Conservation (phyloP, 2,888 invertebrate species). For the Incurvaria masculella region DNA sequence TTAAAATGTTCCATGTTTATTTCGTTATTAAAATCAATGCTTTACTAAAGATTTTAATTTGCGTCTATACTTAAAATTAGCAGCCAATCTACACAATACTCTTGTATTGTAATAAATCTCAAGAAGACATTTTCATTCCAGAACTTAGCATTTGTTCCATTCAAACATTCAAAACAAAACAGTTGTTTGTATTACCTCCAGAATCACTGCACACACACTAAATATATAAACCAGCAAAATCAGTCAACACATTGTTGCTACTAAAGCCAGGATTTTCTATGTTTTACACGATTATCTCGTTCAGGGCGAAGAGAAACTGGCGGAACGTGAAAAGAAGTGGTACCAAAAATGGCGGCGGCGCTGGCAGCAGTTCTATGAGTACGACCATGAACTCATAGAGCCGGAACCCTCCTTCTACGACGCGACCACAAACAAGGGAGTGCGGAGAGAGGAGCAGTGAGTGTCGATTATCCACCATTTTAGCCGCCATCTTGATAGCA, state of each 20-base stretch:
- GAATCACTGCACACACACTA: background rate
- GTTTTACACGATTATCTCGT: slow-evolving; percentile 8
- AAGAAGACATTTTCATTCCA: too few species aligned
- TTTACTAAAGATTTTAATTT: too few species aligned
- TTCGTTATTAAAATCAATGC: too few species aligned
- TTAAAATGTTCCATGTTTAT: too few species aligned
- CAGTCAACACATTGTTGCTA: background rate
- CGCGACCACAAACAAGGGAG: slow-evolving; percentile 62
- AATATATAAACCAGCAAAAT: background rate
- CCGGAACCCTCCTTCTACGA: slow-evolving; percentile 80
- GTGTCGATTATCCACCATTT: too few species aligned
- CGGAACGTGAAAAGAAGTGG: slow-evolving; percentile 51
- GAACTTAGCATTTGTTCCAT: too few species aligned
- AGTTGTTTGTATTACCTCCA: background rate
- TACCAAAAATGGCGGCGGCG: slow-evolving; percentile 55
- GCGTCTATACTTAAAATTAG: too few species aligned
- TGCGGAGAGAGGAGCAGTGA: slow-evolving; percentile 75
- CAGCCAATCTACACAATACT: too few species aligned
- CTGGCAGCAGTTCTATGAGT: slow-evolving; percentile 61
- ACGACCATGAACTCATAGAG: slow-evolving; percentile 65
- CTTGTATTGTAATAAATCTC: too few species aligned
- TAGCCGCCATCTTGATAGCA: too few species aligned
- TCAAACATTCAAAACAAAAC: background rate
- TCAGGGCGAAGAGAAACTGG: slow-evolving; percentile 65
- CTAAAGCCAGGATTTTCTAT: background rate